Percentiles rank a stretch among this genome's conserved stretches.
phyloP scores from a whole-genome alignment of 2,888 invertebrate genomes.

The Megaustenia siamemsis region DNA sequence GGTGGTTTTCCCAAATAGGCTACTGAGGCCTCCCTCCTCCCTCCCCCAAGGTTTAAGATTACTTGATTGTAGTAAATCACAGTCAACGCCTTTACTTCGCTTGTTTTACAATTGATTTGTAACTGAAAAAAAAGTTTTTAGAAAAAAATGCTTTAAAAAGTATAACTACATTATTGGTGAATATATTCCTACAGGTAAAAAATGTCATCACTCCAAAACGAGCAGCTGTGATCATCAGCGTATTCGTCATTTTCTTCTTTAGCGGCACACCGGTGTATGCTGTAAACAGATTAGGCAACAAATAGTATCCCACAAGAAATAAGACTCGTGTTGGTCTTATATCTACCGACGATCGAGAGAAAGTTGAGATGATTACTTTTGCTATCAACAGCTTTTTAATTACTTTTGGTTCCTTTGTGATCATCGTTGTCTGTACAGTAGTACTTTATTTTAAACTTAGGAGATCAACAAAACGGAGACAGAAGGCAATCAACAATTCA shows the following conservation, averaged over 20 bases:
- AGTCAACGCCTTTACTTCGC: no score
- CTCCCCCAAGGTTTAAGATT: no score
- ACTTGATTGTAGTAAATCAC: no score
- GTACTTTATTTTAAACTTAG: background rate
- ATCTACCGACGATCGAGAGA: background rate
- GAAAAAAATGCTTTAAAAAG: no score
- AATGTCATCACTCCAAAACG: background rate
- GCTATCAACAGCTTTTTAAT: background rate
- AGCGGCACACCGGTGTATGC: background rate
- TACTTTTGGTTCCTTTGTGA: background rate
- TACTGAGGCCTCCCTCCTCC: no score
- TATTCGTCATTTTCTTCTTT: background rate
- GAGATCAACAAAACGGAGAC: conserved; percentile 1
- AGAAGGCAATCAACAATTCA: background rate
- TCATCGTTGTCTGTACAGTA: background rate
- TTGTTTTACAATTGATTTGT: no score
- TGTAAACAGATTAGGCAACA: background rate
- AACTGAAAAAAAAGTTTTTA: no score
- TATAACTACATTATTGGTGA: no score
- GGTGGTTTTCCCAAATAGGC: no score
- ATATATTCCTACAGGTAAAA: no score
- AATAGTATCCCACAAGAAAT: background rate
- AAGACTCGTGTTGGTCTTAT: conserved; percentile 5
- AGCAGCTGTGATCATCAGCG: background rate
- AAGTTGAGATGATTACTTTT: background rate